Percentiles rank a stretch among this genome's conserved stretches.
Evolutionary conservation across 1,140 invertebrate genomes (phyloP).

Genomic region (Pseudomyrmex sp.): DNA sequence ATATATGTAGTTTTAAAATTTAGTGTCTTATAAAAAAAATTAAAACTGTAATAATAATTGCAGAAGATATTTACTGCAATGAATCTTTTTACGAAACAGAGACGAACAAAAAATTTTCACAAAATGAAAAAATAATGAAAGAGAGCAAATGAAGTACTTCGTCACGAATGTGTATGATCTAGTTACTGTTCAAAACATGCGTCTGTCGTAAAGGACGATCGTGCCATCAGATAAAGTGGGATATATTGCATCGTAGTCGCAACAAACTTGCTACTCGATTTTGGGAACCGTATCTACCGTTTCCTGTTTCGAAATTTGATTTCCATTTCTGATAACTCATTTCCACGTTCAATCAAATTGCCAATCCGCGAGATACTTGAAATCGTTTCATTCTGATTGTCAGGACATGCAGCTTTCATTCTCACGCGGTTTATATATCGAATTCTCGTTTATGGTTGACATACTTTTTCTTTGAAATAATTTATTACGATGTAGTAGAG

Average conservation of each 20-base stretch:
- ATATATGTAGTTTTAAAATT: too few species aligned
- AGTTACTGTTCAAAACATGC: conserved; percentile 37
- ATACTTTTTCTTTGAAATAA: background rate
- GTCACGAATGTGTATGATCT: conserved; percentile 51
- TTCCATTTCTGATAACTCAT: conserved; percentile 56
- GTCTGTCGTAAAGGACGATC: conserved; percentile 50
- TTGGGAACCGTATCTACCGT: conserved; percentile 45
- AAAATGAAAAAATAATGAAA: conserved; percentile 46
- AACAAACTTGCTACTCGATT: conserved; percentile 49
- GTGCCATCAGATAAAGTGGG: conserved; percentile 40
- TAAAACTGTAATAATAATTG: background rate
- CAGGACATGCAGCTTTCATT: conserved; percentile 51
- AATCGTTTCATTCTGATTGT: conserved; percentile 72
- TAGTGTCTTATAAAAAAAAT: too few species aligned
- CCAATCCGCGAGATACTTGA: conserved; percentile 56
- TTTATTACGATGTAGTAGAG: background rate
- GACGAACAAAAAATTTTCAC: conserved; percentile 3
- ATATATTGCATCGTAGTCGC: conserved; percentile 47
- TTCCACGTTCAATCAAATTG: conserved; percentile 62
- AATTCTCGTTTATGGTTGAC: background rate
- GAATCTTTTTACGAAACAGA: background rate
- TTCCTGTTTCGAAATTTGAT: conserved; percentile 61
- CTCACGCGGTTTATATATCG: conserved; percentile 30
- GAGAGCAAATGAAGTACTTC: conserved; percentile 43
- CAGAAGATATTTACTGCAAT: background rate